A percentile compares a stretch with the other conserved stretches of the same genome.
Conservation (phyloP, 2,888 invertebrate genomes). For the Invenusta paracnida region DNA sequence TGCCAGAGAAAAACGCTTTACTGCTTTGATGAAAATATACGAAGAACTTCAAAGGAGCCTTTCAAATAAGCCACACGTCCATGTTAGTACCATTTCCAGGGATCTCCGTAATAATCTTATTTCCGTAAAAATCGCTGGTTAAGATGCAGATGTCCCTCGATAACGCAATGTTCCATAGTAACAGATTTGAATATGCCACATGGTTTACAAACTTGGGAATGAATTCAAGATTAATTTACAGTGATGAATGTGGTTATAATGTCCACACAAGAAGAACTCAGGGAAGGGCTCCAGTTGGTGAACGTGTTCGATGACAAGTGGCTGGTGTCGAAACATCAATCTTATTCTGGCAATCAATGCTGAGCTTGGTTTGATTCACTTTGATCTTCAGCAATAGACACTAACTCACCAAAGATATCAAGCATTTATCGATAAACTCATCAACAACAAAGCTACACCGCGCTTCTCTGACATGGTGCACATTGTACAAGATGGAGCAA, state of each 20-base stretch:
- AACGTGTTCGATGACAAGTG: background rate
- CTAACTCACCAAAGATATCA: background rate
- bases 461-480: background rate
- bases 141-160: background rate
- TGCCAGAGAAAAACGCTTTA: no score
- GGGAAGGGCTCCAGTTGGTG: background rate
- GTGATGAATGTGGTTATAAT: conserved; percentile 14
- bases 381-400: background rate
- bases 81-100: conserved; percentile 27
- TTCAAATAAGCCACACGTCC: no score
- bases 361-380: background rate
- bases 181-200: background rate
- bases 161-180: background rate
- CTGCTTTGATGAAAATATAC: no score
- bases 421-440: background rate
- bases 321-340: conserved; percentile 1
- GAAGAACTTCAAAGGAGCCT: no score
- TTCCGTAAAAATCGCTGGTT: background rate
- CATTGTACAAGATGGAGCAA: background rate
- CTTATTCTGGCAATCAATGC: conserved; percentile 17
- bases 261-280: background rate
- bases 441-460: background rate
- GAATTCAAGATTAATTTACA: background rate
- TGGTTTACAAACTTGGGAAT: background rate
- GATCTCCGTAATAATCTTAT: background rate